A percentile compares a stretch with the other conserved stretches of the same genome.
phyloP scores from a whole-genome alignment of 2,888 invertebrate species.

The Drosophila meridionalis region DNA sequence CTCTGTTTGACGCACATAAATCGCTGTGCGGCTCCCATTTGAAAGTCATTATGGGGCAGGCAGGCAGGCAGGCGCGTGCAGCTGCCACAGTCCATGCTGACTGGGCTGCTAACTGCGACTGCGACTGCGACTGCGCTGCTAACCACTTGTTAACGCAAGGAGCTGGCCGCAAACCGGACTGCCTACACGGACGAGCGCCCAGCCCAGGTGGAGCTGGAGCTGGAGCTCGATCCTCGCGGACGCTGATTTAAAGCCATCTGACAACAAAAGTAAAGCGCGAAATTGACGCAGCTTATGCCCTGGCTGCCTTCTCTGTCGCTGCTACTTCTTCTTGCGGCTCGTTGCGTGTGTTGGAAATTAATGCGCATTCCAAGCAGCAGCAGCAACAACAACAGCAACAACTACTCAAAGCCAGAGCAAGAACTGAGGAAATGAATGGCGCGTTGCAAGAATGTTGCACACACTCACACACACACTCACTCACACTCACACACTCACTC shows the following conservation, averaged over 20 bases:
- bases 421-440: constrained; percentile 68
- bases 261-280: constrained; percentile 80
- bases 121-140: constrained; percentile 40
- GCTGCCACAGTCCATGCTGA: constrained; percentile 48
- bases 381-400: constrained; percentile 1
- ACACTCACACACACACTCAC: constrained; percentile 7
- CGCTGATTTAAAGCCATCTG: constrained; percentile 77
- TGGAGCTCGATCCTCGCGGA: constrained; percentile 19
- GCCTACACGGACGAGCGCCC: constrained; percentile 58
- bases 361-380: constrained; percentile 73
- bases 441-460: constrained; percentile 64
- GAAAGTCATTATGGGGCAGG: constrained; percentile 73
- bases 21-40: constrained; percentile 77
- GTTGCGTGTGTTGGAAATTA: constrained; percentile 78
- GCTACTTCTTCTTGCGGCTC: constrained; percentile 12
- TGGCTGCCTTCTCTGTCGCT: constrained; percentile 20
- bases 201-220: neutral
- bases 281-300: constrained; percentile 77
- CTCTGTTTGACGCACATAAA: constrained; percentile 72
- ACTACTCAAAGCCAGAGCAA: constrained; percentile 22
- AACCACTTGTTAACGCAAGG: constrained; percentile 78
- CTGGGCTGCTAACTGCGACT: constrained; percentile 33
- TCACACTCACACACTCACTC: neutral
- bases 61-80: constrained; percentile 70
- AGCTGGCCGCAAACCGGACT: constrained; percentile 69